Evolutionary conservation across 53 echinoderm and acorn worm species (phyloP).

Genomic region (Hippasteria phrygiana): DNA sequence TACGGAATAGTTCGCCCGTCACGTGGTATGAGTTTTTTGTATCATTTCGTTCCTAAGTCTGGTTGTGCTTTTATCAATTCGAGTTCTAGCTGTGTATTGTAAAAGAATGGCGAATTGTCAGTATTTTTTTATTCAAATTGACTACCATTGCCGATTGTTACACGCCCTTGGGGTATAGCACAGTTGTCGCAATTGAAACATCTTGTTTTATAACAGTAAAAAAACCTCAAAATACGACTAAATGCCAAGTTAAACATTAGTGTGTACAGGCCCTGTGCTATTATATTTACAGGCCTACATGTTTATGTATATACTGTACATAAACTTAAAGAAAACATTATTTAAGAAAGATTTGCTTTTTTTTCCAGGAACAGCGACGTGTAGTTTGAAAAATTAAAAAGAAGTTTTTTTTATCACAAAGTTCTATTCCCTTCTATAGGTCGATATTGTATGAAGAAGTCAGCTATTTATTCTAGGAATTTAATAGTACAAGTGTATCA

Average conservation of each 20-base stretch:
- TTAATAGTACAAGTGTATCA: too few species aligned
- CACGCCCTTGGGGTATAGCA: too few species aligned
- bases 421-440: neutral
- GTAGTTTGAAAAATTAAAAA: neutral
- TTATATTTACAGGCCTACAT: neutral
- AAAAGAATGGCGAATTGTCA: too few species aligned
- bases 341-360: neutral
- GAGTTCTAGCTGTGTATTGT: too few species aligned
- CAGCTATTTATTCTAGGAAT: neutral
- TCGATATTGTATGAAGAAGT: neutral
- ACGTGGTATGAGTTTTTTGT: too few species aligned
- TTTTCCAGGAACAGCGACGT: neutral
- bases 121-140: neutral
- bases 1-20: too few species aligned
- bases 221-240: neutral
- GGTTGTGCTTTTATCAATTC: too few species aligned
- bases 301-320: constrained; percentile 63
- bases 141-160: neutral
- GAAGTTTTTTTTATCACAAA: neutral
- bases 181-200: too few species aligned
- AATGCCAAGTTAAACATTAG: neutral
- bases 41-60: too few species aligned
- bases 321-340: constrained; percentile 21
- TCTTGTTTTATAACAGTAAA: neutral
- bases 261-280: neutral